A percentile compares a stretch with the other conserved stretches of the same genome.
These are phyloP conservation scores for Drosophila anceps DNA, from an alignment of 2,888 invertebrate species.

Conservation along the genomic window DNA sequence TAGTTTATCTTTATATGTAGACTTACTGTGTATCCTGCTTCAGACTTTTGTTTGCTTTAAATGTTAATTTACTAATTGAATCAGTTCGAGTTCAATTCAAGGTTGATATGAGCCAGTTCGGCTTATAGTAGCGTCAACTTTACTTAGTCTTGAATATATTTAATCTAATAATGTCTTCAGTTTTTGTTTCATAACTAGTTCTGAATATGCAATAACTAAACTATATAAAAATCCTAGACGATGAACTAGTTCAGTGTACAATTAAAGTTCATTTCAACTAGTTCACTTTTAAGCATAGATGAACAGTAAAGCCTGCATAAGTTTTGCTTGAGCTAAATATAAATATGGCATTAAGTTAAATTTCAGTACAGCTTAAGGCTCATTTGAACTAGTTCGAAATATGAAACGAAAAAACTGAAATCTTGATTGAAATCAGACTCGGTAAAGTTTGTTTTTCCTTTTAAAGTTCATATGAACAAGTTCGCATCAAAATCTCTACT, in stretches of 20 bases:
- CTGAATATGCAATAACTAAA: no score
- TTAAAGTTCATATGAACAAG: not conserved
- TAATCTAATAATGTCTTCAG: no score
- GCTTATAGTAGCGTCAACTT: not conserved
- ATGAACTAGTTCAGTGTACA: no score
- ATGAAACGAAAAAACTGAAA: not conserved
- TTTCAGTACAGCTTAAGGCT: not conserved
- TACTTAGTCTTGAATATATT: no score
- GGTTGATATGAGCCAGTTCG: not conserved
- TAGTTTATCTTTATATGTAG: not conserved
- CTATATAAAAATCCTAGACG: no score
- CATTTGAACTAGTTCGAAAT: not conserved
- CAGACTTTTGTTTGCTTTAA: not conserved
- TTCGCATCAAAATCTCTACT: not conserved
- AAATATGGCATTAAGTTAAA: no score
- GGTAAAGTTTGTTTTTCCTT: not conserved
- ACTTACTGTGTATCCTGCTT: not conserved
- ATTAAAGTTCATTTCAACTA: not conserved
- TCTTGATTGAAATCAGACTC: no score
- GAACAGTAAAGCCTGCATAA: no score
- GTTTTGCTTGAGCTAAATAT: not conserved
- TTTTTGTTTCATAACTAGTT: no score
- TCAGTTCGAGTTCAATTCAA: not conserved
- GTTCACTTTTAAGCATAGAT: not conserved
- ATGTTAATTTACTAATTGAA: not conserved